Evolutionary conservation across 2,888 invertebrate genomes (phyloP), one percentile per base, ranked within the genome.

Genomic region (Cetonia aurata): DNA sequence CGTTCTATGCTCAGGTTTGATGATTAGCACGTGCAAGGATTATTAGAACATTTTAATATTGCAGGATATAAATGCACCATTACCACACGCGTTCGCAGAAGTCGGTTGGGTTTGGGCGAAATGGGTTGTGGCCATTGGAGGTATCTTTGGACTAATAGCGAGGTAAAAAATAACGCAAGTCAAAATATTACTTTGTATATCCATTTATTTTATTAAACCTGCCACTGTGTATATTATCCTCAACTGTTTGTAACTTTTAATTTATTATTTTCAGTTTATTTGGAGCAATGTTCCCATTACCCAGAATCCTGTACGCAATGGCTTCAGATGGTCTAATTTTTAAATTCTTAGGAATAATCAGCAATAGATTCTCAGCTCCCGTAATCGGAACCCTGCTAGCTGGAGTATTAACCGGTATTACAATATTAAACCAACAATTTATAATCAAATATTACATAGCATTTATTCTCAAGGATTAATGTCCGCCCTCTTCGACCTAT

Each of bases 291-390:
- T 96, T 93, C 80, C 94, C 95, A 0, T 84, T 96, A 52, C 95
- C 96, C 0, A 89, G 96, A 73, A 92, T 95, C 62, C 91, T 96
- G 59, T 96, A 96, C 84, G 93, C 96, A 31, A 96, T 96, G 95
- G 91, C 96, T 0, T 88, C 90, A 9, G 96, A 96, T 82, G 95
- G 95, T 0, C 85, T 96, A 25, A 87, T 96, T 76, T 96, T 93
- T 85, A 86, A 88, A 73, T 92, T 89, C 83, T 86, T 95, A 83
- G 93, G 94, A 0, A 87, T 87, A 71, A 91, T 96, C 6, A 90
- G 89, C 84, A 86, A 89, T 25, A 87, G 89, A 74, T 95, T 92
- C 80, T 92, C 93, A 77, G 94, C 95, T 0, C 95, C 95, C 0
- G 85, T 94, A 1, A 86, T 90, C 71, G 94, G 94, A 0, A 94